Evolutionary conservation across 1,140 invertebrate species (phyloP).

Genomic region (Apocrypta bakeri): DNA sequence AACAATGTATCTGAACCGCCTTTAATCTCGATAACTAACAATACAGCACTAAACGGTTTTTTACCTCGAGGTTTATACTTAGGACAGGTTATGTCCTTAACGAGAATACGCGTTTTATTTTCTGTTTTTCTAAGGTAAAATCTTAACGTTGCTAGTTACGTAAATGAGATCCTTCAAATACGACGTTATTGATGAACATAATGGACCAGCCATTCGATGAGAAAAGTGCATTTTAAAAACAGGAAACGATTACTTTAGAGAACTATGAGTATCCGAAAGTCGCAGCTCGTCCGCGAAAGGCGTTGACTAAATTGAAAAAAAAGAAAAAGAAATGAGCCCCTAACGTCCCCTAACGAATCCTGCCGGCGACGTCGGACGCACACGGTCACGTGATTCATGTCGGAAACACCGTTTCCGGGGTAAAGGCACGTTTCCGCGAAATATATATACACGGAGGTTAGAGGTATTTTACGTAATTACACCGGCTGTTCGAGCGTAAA

Average conservation of each 20-base stretch:
- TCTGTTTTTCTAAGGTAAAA: neutral
- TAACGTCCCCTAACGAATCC: neutral
- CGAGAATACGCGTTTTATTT: neutral
- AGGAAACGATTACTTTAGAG: neutral
- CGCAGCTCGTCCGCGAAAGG: neutral
- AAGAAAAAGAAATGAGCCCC: neutral
- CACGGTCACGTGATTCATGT: neutral
- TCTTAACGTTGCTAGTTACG: neutral
- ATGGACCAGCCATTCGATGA: too few relatives aligned
- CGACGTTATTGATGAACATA: too few relatives aligned
- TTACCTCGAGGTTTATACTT: neutral
- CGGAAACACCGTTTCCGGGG: neutral
- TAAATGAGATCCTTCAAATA: neutral
- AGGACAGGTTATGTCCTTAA: neutral
- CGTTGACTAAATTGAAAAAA: neutral
- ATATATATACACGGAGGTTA: neutral
- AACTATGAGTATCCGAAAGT: neutral
- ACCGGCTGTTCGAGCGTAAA: neutral
- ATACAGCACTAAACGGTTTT: neutral
- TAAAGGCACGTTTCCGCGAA: neutral
- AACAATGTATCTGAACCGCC: neutral
- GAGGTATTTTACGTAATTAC: neutral
- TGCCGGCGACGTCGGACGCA: neutral
- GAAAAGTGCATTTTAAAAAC: neutral
- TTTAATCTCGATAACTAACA: neutral